Evolutionary conservation across 2,888 invertebrate genomes (phyloP), one percentile per base, ranked within the genome.

Genomic region (Callimorpha dominula): DNA sequence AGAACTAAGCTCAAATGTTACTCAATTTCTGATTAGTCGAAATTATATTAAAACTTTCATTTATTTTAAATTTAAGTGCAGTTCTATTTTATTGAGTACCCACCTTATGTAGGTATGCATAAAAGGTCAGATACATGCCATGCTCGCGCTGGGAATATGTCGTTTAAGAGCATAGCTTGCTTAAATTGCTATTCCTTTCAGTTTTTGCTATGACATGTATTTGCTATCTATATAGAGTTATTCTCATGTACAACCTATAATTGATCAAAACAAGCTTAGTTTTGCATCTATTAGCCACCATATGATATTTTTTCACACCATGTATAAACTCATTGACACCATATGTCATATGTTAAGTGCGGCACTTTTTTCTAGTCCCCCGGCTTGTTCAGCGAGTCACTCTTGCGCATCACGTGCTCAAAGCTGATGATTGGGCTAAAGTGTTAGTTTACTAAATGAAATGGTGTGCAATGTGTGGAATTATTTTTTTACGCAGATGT

Each of bases 261-360:
- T 46, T 46, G 43, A 3, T 0, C 43, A 46, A 46, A 1, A 46
- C 9, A 46, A 46, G 9, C 9, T 46, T 46, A 46, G 1, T 46
- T 46, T 46, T 46, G 43, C 9, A 8, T 43, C 4, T 43, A 43
- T 6, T 43, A 43, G 5, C 43, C 43, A 43, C 43, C 43, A 8
- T 2, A 12, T 20, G 0, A 31, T 60, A 31, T 31, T 14, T 60
- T 14, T 60, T 60, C 14, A 60, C 91, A 88, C 43, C 80, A 90
- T 89, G 86, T 91, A 88, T 81, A 79, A 65, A 72, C 71, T 81
- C 86, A 87, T 89, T 87, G 86, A 86, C 89, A 87, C 90, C 91
- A 91, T 88, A 90, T 91, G 92, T 90, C 90, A 89, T 86, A 80
- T 85, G 88, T 91, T 86, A 88, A 86, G 85, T 85, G 87, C 84